Conservation (phyloP, 2,797 vertebrate species). For the Staurois parvus region DNA sequence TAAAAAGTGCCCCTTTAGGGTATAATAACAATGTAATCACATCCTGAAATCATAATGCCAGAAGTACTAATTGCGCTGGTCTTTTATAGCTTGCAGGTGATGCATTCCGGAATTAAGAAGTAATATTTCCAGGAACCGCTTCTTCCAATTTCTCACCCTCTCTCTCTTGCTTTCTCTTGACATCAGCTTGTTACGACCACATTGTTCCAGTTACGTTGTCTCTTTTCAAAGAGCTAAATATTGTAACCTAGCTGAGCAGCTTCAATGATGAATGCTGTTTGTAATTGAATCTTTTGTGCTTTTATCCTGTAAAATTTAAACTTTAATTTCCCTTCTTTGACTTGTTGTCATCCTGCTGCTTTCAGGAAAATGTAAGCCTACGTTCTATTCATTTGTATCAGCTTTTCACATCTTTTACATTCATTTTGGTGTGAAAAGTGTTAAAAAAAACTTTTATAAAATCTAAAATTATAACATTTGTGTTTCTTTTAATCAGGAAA, state of each 20-base stretch:
- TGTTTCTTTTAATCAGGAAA: no score
- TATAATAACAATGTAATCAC: constrained; percentile 30
- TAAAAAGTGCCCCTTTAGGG: constrained; percentile 10
- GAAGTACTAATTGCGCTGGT: constrained; percentile 16
- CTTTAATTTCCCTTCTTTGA: constrained; percentile 12
- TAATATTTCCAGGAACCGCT: neutral
- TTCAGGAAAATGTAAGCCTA: neutral
- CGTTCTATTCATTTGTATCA: constrained; percentile 25
- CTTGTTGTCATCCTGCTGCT: constrained; percentile 31
- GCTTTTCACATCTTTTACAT: constrained; percentile 15
- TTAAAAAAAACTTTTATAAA: neutral
- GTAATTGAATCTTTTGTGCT: constrained; percentile 34
- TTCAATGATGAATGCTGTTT: neutral
- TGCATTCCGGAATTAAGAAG: neutral
- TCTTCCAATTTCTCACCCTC: neutral
- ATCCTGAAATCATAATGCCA: constrained; percentile 37
- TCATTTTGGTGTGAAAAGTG: constrained; percentile 20
- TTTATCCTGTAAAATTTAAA: constrained; percentile 38
- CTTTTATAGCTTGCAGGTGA: constrained; percentile 47
- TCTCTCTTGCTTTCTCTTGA: neutral
- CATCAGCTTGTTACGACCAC: constrained; percentile 4
- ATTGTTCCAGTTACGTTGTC: constrained; percentile 7
- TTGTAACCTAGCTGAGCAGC: constrained; percentile 12
- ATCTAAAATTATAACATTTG: no score
- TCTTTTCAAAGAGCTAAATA: constrained; percentile 33